Conservation (phyloP, 2,113 vertebrate species). For the Phoxinus phoxinus region DNA sequence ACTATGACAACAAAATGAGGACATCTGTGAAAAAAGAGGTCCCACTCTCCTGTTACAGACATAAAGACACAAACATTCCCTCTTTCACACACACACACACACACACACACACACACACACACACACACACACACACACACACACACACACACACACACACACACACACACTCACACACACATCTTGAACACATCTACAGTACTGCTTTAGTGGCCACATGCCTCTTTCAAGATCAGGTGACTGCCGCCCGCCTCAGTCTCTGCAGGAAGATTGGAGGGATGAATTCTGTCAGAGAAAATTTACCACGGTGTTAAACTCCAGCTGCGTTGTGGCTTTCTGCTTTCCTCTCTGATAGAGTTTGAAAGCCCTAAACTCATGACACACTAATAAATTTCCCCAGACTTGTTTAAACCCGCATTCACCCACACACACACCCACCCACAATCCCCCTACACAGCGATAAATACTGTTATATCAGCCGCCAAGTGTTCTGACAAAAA, state of each 20-base stretch:
- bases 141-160: constrained; percentile 43
- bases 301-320: constrained; percentile 56
- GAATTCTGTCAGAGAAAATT: constrained; percentile 56
- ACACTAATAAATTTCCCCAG: constrained; percentile 55
- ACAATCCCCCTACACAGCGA: constrained; percentile 12
- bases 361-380: constrained; percentile 53
- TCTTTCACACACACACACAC: constrained; percentile 45
- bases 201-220: constrained; percentile 39
- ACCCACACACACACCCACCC: constrained; percentile 44
- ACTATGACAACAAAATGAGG: constrained; percentile 53
- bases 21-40: constrained; percentile 31
- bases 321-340: constrained; percentile 58
- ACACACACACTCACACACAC: constrained; percentile 39
- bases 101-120: no score
- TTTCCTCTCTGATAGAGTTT: constrained; percentile 58
- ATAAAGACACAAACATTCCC: constrained; percentile 41
- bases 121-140: no score
- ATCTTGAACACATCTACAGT: constrained; percentile 57
- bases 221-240: constrained; percentile 24
- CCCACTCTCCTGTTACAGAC: constrained; percentile 35
- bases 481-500: constrained; percentile 24
- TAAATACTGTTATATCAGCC: constrained; percentile 28
- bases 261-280: constrained; percentile 36
- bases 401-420: constrained; percentile 49
- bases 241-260: not conserved